Base-by-base conservation (phyloP, 2,113 vertebrate species). In the Sorex araneus region DNA sequence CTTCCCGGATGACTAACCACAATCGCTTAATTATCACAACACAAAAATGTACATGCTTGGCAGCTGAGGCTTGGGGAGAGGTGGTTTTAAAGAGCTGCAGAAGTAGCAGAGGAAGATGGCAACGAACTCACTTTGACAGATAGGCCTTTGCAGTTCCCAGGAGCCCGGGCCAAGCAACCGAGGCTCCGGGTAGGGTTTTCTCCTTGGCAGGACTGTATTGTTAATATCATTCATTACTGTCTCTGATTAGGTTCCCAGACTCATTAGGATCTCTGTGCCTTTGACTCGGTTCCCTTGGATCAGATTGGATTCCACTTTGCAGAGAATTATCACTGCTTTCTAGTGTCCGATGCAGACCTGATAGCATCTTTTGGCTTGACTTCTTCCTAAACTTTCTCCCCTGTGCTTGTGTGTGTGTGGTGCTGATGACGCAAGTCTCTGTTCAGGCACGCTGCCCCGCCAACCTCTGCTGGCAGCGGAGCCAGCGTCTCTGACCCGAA, bases 341-440 rank as follows among this genome's bases (percentile, higher is more conserved):
- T 91, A 87, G 79, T 45, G 79, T 92, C 92, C 95, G 90, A 3
- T 50, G 93, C 90, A 95, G 73, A 16, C 45, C 47, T 96, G 97
- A 98, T 98, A 98, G 82, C 94, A 97, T 97, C 97, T 97, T 92
- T 97, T 98, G 97, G 97, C 97, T 97, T 63, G 27, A 92, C 47
- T 69, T 80, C 95, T 86, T 97, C 95, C 90, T 91, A 91, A 93
- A 71, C 73, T 97, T 93, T 94, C 87, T 95, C 69, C 83, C 83
- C 89, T 85, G 94, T 94, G 88, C 67, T 92, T 95, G 94, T 97
- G 96, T 92, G 94, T 92, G 94, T 40, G 50, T 85, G 76, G 88
- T 82, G 81, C 45, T 78, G 70, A 91, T 87, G 87, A 95, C 15
- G 28, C 89, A 95, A 92, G 93, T 90, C 84, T 85, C 76, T 71